Evolutionary conservation across 2,888 invertebrate genomes (phyloP), one percentile per base, ranked within the genome.

Genomic region (Cosmopolites sordidus): DNA sequence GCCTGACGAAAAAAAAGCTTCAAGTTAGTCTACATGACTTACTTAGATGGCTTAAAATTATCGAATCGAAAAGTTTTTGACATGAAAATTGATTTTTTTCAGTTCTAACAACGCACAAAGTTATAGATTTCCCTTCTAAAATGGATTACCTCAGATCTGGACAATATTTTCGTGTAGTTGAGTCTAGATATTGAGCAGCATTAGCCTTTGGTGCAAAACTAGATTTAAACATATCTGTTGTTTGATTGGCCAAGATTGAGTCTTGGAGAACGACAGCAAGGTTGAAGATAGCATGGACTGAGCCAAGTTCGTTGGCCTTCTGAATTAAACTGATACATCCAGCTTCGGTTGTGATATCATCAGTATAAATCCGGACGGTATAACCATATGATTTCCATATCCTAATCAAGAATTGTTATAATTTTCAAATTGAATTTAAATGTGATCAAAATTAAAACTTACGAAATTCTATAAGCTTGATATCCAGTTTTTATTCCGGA

Each of bases 211-310:
- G 90, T 1, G 75, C 81, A 56, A 83, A 81, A 0, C 87, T 86
- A 4, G 77, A 79, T 56, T 76, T 75, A 69, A 87, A 93, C 11
- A 78, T 79, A 48, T 87, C 85, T 1, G 75, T 72, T 0, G 81
- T 85, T 73, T 90, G 90, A 68, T 91, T 90, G 63, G 84, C 82
- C 69, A 92, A 82, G 37, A 90, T 74, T 0, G 81, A 82, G 67
- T 92, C 92, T 59, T 79, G 80, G 4, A 92, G 72, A 2, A 84
- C 82, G 65, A 92, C 91, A 2, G 95, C 95, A 57, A 95, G 76
- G 71, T 96, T 93, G 75, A 94, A 95, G 45, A 96, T 85, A 17
- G 87, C 94, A 18, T 87, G 87, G 15, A 95, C 82, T 1, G 83
- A 82, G 0, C 85, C 90, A 60, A 87, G 69, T 0, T 76, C 61